A percentile compares a stretch with the other conserved stretches of the same genome.
Evolutionary conservation across 2,113 vertebrate species (phyloP).

Genomic region (Varanus salvator): DNA sequence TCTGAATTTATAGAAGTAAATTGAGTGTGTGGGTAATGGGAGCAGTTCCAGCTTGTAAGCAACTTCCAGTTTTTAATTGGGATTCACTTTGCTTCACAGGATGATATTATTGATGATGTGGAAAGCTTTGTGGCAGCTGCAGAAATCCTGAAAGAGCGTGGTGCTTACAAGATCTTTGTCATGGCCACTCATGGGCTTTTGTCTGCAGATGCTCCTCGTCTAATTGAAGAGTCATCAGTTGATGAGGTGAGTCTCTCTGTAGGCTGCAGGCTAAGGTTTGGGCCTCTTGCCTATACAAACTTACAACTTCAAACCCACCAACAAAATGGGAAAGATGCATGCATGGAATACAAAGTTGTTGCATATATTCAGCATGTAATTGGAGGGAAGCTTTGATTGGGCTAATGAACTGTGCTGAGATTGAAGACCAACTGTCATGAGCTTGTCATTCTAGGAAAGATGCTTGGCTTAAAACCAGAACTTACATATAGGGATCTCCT

Average conservation of each 20-base stretch:
- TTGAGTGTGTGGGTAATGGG: not conserved
- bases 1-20: not conserved
- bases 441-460: not conserved
- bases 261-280: not conserved
- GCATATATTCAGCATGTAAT: not conserved
- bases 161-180: conserved; percentile 97
- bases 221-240: conserved; percentile 95
- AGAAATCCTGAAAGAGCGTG: conserved; percentile 96
- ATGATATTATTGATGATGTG: conserved; percentile 97
- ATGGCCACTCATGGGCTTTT: conserved; percentile 98
- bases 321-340: not conserved
- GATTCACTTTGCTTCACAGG: conserved; percentile 75
- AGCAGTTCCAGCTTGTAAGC: not conserved
- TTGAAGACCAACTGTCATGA: not conserved
- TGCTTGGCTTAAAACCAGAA: not conserved
- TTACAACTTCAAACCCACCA: not conserved
- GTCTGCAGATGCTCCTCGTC: conserved; percentile 93
- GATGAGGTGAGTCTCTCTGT: conserved; percentile 83
- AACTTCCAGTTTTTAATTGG: conserved; percentile 19
- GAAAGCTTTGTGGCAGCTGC: conserved; percentile 97
- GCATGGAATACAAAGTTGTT: not conserved
- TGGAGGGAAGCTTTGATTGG: not conserved
- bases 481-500: not conserved
- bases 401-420: not conserved
- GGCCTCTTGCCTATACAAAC: not conserved